Evolutionary conservation across 2,797 vertebrate genomes (phyloP), one percentile per base, ranked within the genome.

Genomic region (Myotis vivesi): DNA sequence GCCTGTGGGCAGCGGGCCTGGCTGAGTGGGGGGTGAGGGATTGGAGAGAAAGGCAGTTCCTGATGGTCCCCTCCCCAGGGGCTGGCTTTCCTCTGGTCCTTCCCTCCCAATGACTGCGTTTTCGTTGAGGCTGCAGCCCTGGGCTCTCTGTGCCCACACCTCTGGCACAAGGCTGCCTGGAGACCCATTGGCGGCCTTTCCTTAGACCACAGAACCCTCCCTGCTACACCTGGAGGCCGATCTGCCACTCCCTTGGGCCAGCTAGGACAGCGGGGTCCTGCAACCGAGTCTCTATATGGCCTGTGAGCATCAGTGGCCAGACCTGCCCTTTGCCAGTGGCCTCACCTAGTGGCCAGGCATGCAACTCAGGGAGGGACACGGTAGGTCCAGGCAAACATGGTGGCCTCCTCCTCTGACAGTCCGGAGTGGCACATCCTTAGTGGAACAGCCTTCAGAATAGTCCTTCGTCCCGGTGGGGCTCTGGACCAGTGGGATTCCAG

Each of bases 11-110:
- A 79, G 75, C 44, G 20, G 80, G 84, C 94, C 94, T 96, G 95
- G 88, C 93, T 3, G 96, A 96, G 94, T 66, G 72, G 95, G 97
- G 91, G 85, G 97, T 1, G 97, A 97, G 96, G 96, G 97, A 83
- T 57, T 97, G 95, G 97, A 97, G 97, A 97, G 97, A 97, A 97
- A 96, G 97, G 97, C 95, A 97, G 97, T 97, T 97, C 97, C 97
- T 97, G 97, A 97, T 92, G 96, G 95, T 97, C 81, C 87, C 95
- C 91, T 97, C 95, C 96, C 95, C 96, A 97, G 97, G 97, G 96
- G 95, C 97, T 97, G 97, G 93, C 96, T 97, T 97, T 97, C 97
- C 97, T 97, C 97, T 95, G 94, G 96, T 96, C 93, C 93, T 96
- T 97, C 96, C 88, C 73, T 96, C 96, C 94, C 87, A 96, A 97